Evolutionary conservation across 2,113 vertebrate genomes (phyloP).

Genomic region (Nyctibius bracteatus): DNA sequence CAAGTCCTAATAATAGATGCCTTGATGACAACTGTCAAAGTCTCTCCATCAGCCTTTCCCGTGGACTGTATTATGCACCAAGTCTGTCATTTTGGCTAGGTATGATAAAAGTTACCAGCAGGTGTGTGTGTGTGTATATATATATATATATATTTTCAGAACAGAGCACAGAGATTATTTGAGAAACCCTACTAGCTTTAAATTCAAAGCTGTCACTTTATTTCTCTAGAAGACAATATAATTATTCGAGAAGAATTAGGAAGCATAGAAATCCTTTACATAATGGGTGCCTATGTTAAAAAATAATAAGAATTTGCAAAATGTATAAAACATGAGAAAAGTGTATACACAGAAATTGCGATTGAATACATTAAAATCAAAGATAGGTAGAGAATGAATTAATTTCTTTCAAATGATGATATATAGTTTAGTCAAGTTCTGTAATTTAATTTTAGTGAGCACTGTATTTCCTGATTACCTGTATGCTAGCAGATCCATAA

Average conservation of each 20-base stretch:
- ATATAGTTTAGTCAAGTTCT: constrained; percentile 9
- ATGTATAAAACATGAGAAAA: constrained; percentile 38
- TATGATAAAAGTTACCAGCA: neutral
- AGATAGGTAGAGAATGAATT: neutral
- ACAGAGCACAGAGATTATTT: neutral
- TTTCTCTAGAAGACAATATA: neutral
- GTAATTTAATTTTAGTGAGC: constrained; percentile 11
- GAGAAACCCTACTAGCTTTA: neutral
- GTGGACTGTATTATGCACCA: too few relatives aligned
- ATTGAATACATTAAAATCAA: constrained; percentile 36
- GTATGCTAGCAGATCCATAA: neutral
- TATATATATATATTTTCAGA: neutral
- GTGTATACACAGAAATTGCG: constrained; percentile 26
- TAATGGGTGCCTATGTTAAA: neutral
- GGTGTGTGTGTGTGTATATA: neutral
- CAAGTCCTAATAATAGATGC: neutral
- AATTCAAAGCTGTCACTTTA: neutral
- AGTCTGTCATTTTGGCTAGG: neutral
- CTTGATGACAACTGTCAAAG: neutral
- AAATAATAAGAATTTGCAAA: neutral
- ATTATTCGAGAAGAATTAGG: neutral
- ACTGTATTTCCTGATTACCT: neutral
- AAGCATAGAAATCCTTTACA: neutral
- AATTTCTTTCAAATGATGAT: neutral
- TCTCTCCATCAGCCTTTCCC: neutral